phyloP scores from a whole-genome alignment of 2,113 vertebrate species.

The Glaucidium brasilianum region DNA sequence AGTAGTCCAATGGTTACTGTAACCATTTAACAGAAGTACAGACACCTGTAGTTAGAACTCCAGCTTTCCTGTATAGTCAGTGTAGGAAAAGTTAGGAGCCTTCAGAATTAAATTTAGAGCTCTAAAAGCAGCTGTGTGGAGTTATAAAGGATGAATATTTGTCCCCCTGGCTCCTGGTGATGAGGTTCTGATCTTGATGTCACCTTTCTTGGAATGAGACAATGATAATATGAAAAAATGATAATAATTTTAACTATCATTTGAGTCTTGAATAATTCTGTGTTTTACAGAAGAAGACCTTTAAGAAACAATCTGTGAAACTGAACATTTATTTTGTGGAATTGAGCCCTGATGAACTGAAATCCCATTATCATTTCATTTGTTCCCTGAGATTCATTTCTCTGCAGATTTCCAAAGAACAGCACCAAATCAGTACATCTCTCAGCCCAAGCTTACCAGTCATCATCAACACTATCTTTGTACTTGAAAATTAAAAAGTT shows the following conservation, averaged over 20 bases:
- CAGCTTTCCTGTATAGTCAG: not conserved
- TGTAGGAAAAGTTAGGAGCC: not conserved
- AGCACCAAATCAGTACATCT: constrained; percentile 62
- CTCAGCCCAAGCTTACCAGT: constrained; percentile 61
- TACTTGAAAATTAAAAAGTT: constrained; percentile 73
- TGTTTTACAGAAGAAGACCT: constrained; percentile 30
- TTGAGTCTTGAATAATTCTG: not conserved
- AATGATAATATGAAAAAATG: not conserved
- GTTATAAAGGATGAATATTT: not conserved
- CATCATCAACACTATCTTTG: constrained; percentile 72
- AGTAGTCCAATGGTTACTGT: not conserved
- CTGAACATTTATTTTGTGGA: constrained; percentile 61
- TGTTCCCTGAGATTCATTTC: constrained; percentile 68
- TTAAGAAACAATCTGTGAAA: constrained; percentile 53
- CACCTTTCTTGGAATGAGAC: not conserved
- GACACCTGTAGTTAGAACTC: not conserved
- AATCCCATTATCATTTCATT: constrained; percentile 70
- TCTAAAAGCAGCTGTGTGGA: not conserved
- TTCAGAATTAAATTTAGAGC: not conserved
- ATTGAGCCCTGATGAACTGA: constrained; percentile 57
- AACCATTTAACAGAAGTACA: not conserved
- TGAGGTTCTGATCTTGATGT: not conserved
- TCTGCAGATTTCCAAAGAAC: constrained; percentile 69
- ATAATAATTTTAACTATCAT: not conserved
- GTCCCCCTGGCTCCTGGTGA: not conserved